phyloP scores from a whole-genome alignment of 2,113 vertebrate species.

The Uria aalge region DNA sequence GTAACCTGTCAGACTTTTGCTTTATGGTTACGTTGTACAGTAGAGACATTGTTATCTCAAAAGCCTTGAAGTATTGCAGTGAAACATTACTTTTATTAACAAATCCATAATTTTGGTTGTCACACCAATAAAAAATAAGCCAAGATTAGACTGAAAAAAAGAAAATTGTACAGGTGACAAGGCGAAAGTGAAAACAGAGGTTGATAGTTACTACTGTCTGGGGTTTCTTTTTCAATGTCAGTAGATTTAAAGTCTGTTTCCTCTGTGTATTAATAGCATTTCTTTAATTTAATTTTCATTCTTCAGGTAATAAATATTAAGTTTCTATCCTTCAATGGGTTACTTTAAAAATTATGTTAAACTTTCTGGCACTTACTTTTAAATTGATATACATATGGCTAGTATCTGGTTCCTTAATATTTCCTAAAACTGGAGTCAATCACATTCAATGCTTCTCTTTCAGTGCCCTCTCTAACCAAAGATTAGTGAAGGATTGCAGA shows the following conservation, averaged over 20 bases:
- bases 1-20: neutral
- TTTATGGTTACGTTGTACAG: neutral
- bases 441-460: neutral
- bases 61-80: neutral
- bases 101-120: neutral
- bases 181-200: neutral
- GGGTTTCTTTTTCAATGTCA: neutral
- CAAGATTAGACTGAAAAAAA: neutral
- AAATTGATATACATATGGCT: neutral
- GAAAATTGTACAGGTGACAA: neutral
- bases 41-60: neutral
- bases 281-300: neutral
- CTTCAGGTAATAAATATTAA: neutral
- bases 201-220: neutral
- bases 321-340: neutral
- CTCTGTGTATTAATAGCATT: neutral
- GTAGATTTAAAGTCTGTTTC: neutral
- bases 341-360: neutral
- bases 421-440: neutral
- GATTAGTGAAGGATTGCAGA: neutral
- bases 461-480: neutral
- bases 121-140: neutral
- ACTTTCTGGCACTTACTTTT: neutral
- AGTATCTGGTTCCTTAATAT: neutral
- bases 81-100: neutral